A percentile compares a stretch with the other conserved stretches of the same genome.
phyloP scores from a whole-genome alignment of 2,113 vertebrate genomes.

The Sigmodon hispidus region DNA sequence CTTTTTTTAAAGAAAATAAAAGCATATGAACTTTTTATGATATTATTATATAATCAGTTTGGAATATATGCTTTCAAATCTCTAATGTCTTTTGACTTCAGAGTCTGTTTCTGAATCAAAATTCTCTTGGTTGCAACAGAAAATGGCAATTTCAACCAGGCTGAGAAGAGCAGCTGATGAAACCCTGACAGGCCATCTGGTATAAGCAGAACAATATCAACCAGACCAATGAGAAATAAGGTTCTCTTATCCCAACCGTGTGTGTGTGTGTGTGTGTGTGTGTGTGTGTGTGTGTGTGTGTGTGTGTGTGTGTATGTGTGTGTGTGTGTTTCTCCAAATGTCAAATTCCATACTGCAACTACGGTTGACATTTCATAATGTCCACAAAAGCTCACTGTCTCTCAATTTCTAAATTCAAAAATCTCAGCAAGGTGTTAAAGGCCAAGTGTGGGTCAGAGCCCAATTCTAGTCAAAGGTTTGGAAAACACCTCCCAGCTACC shows the following conservation, averaged over 20 bases:
- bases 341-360: background rate
- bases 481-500: background rate
- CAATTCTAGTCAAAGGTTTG: background rate
- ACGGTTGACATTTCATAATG: background rate
- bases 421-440: background rate
- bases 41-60: background rate
- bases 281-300: background rate
- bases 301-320: background rate
- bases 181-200: background rate
- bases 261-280: background rate
- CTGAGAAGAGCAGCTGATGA: background rate
- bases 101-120: background rate
- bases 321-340: background rate
- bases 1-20: background rate
- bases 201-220: background rate
- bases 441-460: background rate
- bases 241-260: too few relatives aligned
- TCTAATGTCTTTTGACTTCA: slow-evolving; percentile 31
- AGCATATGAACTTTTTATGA: background rate
- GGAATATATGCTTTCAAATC: slow-evolving; percentile 51
- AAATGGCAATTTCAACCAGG: background rate
- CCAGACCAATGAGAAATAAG: background rate
- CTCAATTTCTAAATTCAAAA: slow-evolving; percentile 5
- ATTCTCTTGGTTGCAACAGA: background rate
- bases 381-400: background rate